These are phyloP conservation scores for Megalops cyprinoides DNA, from an alignment of 2,797 vertebrate genomes.

Conservation along the genomic window DNA sequence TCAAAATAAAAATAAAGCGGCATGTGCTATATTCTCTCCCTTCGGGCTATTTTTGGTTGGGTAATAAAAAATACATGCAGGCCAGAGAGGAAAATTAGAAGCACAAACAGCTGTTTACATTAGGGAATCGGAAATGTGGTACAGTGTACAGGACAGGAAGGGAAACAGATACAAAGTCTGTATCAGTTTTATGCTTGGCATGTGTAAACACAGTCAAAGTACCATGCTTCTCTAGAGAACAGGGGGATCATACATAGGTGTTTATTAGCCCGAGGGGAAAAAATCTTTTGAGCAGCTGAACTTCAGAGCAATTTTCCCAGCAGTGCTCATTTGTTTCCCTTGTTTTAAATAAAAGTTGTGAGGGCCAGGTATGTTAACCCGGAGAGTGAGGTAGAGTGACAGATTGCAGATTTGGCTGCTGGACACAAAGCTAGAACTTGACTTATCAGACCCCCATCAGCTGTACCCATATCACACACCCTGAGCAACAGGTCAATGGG, in stretches of 20 bases:
- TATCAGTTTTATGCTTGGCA: not conserved
- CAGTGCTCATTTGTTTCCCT: not conserved
- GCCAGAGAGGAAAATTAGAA: constrained; percentile 17
- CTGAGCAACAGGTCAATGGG: not conserved
- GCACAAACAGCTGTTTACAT: constrained; percentile 58
- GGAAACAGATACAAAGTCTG: not conserved
- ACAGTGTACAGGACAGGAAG: constrained; percentile 30
- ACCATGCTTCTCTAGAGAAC: too few species aligned
- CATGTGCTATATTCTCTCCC: constrained; percentile 68
- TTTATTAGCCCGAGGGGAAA: too few species aligned
- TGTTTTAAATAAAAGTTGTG: not conserved
- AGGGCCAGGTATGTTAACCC: not conserved
- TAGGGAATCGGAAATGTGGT: constrained; percentile 50
- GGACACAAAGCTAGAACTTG: not conserved
- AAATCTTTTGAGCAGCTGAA: too few species aligned
- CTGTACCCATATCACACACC: not conserved
- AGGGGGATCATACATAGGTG: too few species aligned
- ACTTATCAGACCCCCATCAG: not conserved
- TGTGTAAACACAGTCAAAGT: too few species aligned
- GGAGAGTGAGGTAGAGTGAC: not conserved
- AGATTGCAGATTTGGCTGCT: not conserved
- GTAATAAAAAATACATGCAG: constrained; percentile 53
- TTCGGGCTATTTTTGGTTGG: constrained; percentile 64
- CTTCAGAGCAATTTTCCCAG: too few species aligned
- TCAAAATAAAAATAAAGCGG: constrained; percentile 69